Conservation (phyloP, 2,888 invertebrate species). For the Ptilodon capucinus region DNA sequence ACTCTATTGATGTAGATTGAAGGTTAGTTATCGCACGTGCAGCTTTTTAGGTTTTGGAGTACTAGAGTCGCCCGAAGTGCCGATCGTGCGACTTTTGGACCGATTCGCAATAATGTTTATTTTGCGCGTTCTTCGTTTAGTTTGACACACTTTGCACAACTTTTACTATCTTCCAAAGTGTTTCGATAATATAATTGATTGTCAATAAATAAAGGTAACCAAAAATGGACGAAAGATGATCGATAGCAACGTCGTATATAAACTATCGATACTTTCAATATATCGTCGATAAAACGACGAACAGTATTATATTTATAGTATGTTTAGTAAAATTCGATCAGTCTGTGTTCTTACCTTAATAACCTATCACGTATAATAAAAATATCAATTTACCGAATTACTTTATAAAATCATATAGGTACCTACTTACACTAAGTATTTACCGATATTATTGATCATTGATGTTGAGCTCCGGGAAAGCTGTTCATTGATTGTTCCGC, state of each 20-base stretch:
- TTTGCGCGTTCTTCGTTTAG: slow-evolving; percentile 34
- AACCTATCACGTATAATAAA: too few species aligned
- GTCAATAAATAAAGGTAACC: slow-evolving; percentile 18
- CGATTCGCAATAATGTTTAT: slow-evolving; percentile 32
- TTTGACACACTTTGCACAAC: slow-evolving; percentile 40
- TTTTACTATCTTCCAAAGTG: slow-evolving; percentile 53
- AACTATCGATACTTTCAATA: background rate
- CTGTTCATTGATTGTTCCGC: background rate
- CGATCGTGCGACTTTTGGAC: slow-evolving; percentile 48
- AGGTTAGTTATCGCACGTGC: slow-evolving; percentile 16
- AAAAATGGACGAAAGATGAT: background rate
- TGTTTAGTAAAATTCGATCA: too few species aligned
- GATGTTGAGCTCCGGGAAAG: slow-evolving; percentile 6
- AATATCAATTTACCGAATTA: too few species aligned
- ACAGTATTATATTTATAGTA: too few species aligned
- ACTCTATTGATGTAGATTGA: background rate
- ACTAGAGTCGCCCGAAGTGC: slow-evolving; percentile 46
- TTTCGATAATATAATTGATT: slow-evolving; percentile 27
- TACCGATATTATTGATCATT: background rate
- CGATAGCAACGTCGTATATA: too few species aligned
- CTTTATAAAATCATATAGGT: too few species aligned
- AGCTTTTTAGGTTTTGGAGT: slow-evolving; percentile 43
- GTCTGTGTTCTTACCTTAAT: too few species aligned
- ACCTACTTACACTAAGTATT: background rate
- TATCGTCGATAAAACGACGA: too few species aligned